A percentile compares a stretch with the other conserved stretches of the same genome.
phyloP scores from a whole-genome alignment of 2,888 invertebrate species.

The Melangyna quadrimaculata region DNA sequence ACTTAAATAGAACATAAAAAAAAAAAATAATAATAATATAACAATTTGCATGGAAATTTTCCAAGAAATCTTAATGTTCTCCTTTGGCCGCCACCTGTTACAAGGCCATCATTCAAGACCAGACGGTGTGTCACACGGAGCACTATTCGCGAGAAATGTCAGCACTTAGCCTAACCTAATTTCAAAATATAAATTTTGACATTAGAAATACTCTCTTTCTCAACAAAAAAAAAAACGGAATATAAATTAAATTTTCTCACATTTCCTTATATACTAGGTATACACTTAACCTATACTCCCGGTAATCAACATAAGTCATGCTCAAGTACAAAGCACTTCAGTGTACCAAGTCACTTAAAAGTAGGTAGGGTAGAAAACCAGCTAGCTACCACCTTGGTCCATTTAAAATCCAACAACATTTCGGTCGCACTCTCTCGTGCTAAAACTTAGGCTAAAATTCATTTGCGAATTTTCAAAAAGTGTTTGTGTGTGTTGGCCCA shows the following conservation, averaged over 20 bases:
- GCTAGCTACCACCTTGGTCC: neutral
- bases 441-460: slow-evolving; percentile 19
- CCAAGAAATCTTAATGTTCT: neutral
- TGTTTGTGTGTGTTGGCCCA: slow-evolving; percentile 23
- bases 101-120: slow-evolving; percentile 53
- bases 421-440: neutral
- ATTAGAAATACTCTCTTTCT: slow-evolving; percentile 25
- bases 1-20: neutral
- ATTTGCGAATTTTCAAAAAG: slow-evolving; percentile 8
- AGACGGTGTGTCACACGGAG: slow-evolving; percentile 29
- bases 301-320: slow-evolving; percentile 25
- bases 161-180: slow-evolving; percentile 28
- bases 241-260: slow-evolving; percentile 54
- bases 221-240: slow-evolving; percentile 16
- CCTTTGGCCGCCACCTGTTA: slow-evolving; percentile 32
- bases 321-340: slow-evolving; percentile 1
- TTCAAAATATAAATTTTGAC: slow-evolving; percentile 46
- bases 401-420: slow-evolving; percentile 21
- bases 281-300: neutral
- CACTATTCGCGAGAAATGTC: slow-evolving; percentile 3
- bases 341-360: slow-evolving; percentile 13
- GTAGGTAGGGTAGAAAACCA: neutral
- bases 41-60: neutral
- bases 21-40: neutral
- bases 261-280: neutral